Conservation (phyloP, 2,113 vertebrate genomes). For the Dryoscopus gambensis region DNA sequence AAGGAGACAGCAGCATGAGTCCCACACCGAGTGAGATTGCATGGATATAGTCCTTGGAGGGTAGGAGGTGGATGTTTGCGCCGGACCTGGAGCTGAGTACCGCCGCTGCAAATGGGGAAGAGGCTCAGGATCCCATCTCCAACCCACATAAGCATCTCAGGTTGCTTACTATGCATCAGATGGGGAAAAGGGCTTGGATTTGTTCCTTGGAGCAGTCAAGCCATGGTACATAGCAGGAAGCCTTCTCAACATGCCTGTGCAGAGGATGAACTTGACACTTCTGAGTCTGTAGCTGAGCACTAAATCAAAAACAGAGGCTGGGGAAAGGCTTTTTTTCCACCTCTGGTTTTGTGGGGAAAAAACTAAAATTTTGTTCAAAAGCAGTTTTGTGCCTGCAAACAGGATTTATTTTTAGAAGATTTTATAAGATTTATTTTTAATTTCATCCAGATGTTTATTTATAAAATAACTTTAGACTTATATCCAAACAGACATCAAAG, state of each 20-base stretch:
- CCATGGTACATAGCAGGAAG: background rate
- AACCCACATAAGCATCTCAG: background rate
- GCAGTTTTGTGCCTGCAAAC: conserved; percentile 20
- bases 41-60: background rate
- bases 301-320: conserved; percentile 49
- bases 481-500: conserved; percentile 50
- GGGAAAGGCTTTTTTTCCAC: background rate
- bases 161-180: background rate
- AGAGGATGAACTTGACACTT: background rate
- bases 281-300: background rate
- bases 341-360: conserved; percentile 25
- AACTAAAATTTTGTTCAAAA: conserved; percentile 26
- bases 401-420: conserved; percentile 38
- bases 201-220: background rate
- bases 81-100: background rate
- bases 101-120: background rate
- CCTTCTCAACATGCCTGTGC: background rate
- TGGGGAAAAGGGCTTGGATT: background rate
- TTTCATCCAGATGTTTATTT: conserved; percentile 59
- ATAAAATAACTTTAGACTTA: conserved; percentile 39
- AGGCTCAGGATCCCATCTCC: background rate
- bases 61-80: background rate
- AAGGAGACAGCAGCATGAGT: background rate
- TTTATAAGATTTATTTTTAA: conserved; percentile 48
- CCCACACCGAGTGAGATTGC: rapidly evolving